Evolutionary conservation across 2,888 invertebrate genomes (phyloP).

Genomic region (Ormyrus nitidulus): DNA sequence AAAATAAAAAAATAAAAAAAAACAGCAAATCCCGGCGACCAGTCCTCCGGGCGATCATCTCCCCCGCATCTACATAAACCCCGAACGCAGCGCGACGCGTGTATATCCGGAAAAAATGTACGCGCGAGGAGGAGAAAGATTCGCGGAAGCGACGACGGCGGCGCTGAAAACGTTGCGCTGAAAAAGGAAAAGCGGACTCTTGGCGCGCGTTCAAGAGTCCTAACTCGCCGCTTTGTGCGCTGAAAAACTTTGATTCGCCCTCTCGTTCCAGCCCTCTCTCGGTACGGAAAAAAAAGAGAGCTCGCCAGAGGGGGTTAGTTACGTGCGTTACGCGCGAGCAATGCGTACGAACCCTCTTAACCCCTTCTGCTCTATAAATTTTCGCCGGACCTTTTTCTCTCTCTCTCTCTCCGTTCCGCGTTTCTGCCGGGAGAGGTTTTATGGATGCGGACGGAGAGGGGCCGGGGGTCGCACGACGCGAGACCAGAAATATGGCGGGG

Average conservation of each 20-base stretch:
- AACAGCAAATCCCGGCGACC: too few relatives aligned
- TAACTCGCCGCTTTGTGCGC: slow-evolving; percentile 44
- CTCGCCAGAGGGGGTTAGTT: not conserved
- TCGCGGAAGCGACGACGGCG: too few relatives aligned
- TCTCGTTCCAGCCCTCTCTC: not conserved
- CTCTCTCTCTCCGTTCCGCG: not conserved
- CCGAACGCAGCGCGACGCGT: not conserved
- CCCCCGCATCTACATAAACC: not conserved
- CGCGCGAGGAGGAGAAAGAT: too few relatives aligned
- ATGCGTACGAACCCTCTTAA: slow-evolving; percentile 41
- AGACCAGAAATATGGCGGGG: slow-evolving; percentile 8
- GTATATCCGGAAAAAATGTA: not conserved
- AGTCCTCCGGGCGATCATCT: not conserved
- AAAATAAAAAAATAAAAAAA: too few relatives aligned
- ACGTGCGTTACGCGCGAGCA: slow-evolving; percentile 32
- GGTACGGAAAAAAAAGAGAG: not conserved
- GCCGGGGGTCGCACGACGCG: not conserved
- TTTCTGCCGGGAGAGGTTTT: not conserved
- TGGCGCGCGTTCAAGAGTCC: slow-evolving; percentile 51
- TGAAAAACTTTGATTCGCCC: slow-evolving; percentile 31
- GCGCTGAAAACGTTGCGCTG: not conserved
- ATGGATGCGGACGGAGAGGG: not conserved
- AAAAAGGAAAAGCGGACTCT: slow-evolving; percentile 4
- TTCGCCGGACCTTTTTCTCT: slow-evolving; percentile 20
- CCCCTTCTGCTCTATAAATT: slow-evolving; percentile 53